Evolutionary conservation across 2,113 vertebrate species (phyloP).

Genomic region (Malaclemys terrapin): DNA sequence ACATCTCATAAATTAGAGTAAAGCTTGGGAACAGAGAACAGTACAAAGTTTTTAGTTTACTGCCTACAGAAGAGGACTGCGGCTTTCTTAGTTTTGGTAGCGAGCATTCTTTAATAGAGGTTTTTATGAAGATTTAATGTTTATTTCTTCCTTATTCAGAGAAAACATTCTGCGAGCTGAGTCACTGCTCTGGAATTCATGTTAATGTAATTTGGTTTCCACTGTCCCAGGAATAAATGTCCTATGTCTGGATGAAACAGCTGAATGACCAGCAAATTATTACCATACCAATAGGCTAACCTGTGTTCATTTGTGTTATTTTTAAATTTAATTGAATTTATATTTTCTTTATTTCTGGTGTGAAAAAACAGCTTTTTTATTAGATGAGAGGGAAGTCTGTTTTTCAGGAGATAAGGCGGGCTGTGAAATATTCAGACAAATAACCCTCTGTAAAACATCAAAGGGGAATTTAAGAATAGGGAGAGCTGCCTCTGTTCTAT

Average conservation of each 20-base stretch:
- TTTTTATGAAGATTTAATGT: constrained; percentile 39
- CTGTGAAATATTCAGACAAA: constrained; percentile 44
- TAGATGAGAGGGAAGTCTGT: constrained; percentile 16
- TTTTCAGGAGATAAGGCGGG: constrained; percentile 28
- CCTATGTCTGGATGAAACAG: constrained; percentile 52
- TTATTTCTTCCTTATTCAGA: constrained; percentile 48
- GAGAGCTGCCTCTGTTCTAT: neutral
- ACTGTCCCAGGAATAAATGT: constrained; percentile 64
- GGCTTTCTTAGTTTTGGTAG: constrained; percentile 19
- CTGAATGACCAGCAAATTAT: constrained; percentile 68
- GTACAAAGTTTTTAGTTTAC: constrained; percentile 47
- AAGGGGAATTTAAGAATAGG: constrained; percentile 25
- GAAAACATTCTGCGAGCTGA: constrained; percentile 55
- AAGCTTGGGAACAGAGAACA: constrained; percentile 40
- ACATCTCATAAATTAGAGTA: neutral
- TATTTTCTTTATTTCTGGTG: constrained; percentile 35
- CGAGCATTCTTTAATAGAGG: constrained; percentile 38
- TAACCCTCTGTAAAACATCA: constrained; percentile 24
- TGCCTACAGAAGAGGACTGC: constrained; percentile 41
- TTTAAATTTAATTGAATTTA: constrained; percentile 48
- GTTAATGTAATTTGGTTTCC: constrained; percentile 63
- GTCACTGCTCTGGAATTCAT: constrained; percentile 75
- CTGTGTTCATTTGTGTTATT: constrained; percentile 54
- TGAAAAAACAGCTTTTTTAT: constrained; percentile 4
- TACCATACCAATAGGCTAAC: constrained; percentile 66